Conservation (phyloP, 2,888 invertebrate genomes). For the Theretra japonica region DNA sequence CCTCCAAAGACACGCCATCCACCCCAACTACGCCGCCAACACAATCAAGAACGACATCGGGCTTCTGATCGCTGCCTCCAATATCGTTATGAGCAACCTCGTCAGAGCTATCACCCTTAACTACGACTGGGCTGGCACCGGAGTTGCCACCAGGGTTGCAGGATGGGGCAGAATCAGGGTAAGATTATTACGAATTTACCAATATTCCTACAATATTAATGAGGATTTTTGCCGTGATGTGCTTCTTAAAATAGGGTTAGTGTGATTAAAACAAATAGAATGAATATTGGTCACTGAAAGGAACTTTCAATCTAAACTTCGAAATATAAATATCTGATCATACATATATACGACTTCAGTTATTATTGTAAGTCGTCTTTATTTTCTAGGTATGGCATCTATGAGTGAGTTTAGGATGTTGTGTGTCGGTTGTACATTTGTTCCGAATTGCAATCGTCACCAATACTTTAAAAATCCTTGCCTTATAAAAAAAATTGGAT, state of each 20-base stretch:
- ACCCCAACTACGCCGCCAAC: conserved; percentile 57
- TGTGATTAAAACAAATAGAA: no score
- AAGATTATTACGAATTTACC: conserved; percentile 33
- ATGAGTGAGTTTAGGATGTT: no score
- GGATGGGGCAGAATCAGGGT: conserved; percentile 70
- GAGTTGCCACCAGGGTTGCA: conserved; percentile 50
- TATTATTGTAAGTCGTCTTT: no score
- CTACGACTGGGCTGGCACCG: conserved; percentile 43
- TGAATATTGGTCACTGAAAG: no score
- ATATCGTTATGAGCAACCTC: conserved; percentile 39
- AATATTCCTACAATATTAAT: no score
- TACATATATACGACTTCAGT: no score
- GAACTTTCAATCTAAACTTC: no score
- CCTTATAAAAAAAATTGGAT: neutral
- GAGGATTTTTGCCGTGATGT: no score
- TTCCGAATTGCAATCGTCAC: no score
- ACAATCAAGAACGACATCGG: conserved; percentile 70
- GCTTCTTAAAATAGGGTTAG: neutral
- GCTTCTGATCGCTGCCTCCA: conserved; percentile 50
- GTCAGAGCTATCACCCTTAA: conserved; percentile 46
- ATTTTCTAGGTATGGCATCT: no score
- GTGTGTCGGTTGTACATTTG: neutral
- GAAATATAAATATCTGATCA: no score
- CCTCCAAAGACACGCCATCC: conserved; percentile 60
- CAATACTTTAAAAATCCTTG: neutral